Evolutionary conservation across 2,888 invertebrate species (phyloP).

Genomic region (Euproctis similis): DNA sequence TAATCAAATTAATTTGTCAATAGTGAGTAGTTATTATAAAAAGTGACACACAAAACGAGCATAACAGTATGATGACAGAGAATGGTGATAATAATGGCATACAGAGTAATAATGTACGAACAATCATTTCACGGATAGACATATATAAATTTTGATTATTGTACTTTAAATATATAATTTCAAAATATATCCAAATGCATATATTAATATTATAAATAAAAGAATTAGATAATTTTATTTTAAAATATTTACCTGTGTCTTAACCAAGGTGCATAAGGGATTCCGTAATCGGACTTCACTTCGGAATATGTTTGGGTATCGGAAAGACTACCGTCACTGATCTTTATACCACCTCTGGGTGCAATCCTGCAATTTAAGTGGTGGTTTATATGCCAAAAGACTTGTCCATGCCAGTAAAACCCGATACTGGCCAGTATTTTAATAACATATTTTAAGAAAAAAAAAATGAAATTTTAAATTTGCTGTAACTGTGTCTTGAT

Average conservation of each 20-base stretch:
- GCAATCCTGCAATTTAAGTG: constrained; percentile 47
- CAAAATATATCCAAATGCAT: constrained; percentile 20
- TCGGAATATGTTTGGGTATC: constrained; percentile 87
- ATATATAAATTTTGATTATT: too few species aligned
- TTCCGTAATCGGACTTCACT: constrained; percentile 85
- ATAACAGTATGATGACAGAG: constrained; percentile 17
- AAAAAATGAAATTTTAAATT: too few species aligned
- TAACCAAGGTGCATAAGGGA: constrained; percentile 90
- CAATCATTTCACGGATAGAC: constrained; percentile 15
- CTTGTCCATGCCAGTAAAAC: too few species aligned
- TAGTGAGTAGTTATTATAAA: too few species aligned
- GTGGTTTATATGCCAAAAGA: too few species aligned
- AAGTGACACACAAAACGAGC: constrained; percentile 23
- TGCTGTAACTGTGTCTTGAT: too few species aligned
- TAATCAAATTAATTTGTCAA: too few species aligned
- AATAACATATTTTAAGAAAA: too few species aligned
- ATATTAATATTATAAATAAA: constrained; percentile 15
- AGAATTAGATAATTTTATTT: constrained; percentile 11
- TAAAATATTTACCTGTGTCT: constrained; percentile 80
- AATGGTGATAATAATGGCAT: constrained; percentile 15
- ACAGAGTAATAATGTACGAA: constrained; percentile 9
- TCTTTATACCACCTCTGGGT: constrained; percentile 73
- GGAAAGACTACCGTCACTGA: constrained; percentile 88
- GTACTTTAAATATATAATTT: background rate
- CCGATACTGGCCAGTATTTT: too few species aligned